Evolutionary conservation across 1,140 invertebrate genomes (phyloP).

Genomic region (Aleiodes sp.): DNA sequence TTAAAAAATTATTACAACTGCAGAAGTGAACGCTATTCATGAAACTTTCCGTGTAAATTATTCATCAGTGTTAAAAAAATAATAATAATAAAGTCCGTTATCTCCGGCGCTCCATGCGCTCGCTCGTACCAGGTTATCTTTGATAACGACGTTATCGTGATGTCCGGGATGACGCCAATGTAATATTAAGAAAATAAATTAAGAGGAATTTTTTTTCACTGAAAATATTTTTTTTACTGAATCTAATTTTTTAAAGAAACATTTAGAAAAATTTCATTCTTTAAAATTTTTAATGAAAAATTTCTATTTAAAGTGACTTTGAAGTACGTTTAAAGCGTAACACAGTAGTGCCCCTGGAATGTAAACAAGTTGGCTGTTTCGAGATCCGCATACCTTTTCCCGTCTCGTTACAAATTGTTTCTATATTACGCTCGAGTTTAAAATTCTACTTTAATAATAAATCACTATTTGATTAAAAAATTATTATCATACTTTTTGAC

Average conservation of each 20-base stretch:
- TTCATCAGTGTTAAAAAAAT: not conserved
- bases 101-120: not conserved
- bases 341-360: not conserved
- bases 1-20: not conserved
- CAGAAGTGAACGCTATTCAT: not conserved
- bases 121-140: conserved; percentile 6
- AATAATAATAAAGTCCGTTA: not conserved
- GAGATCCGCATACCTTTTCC: conserved; percentile 5
- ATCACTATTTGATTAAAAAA: too few relatives aligned
- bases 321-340: not conserved
- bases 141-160: conserved; percentile 10
- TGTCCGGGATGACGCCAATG: not conserved
- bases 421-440: too few relatives aligned
- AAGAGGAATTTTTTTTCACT: not conserved
- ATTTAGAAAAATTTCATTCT: too few relatives aligned
- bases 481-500: too few relatives aligned
- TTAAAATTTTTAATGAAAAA: not conserved
- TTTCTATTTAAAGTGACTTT: not conserved
- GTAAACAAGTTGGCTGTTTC: conserved; percentile 2
- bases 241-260: too few relatives aligned
- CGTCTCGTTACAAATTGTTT: conserved; percentile 5
- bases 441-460: too few relatives aligned
- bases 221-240: too few relatives aligned
- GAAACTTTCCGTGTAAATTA: conserved; percentile 16
- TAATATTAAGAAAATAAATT: not conserved